These are phyloP conservation scores for Limnothrissa miodon DNA, from an alignment of 2,113 vertebrate genomes.

Conservation along the genomic window DNA sequence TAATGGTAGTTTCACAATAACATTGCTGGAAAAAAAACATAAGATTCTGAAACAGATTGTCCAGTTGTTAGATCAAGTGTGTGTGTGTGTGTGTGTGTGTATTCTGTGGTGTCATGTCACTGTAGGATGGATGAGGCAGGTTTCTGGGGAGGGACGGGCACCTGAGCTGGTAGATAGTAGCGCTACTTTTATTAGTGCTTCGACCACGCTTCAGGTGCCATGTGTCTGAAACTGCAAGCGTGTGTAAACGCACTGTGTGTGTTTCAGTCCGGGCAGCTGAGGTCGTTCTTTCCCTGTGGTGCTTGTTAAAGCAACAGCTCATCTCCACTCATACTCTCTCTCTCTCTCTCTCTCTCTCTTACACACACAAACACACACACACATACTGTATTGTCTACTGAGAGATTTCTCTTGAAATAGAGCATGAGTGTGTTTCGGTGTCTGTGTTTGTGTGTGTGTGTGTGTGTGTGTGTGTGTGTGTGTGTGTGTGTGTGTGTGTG, in stretches of 20 bases:
- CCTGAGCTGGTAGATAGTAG: no score
- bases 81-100: neutral
- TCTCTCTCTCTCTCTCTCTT: no score
- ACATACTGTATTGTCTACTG: neutral
- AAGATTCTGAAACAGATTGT: no score
- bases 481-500: neutral
- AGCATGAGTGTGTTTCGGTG: no score
- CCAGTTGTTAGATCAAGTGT: no score
- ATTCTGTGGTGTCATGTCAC: neutral
- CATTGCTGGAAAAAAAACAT: no score
- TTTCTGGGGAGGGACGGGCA: slow-evolving; percentile 38
- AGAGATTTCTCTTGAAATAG: neutral
- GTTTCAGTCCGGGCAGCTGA: slow-evolving; percentile 19
- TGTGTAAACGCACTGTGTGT: neutral
- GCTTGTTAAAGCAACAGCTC: neutral
- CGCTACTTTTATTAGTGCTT: no score
- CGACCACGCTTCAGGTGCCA: slow-evolving; percentile 48
- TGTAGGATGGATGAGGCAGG: slow-evolving; percentile 48
- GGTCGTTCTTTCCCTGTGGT: slow-evolving; percentile 8
- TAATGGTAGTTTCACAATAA: no score
- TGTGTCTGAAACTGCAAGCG: neutral
- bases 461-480: no score
- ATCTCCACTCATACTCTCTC: no score
- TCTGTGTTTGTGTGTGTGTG: no score
- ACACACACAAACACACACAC: slow-evolving; percentile 7